Evolutionary conservation across 2,113 vertebrate genomes (phyloP).

Genomic region (Datnioides undecimradiatus): DNA sequence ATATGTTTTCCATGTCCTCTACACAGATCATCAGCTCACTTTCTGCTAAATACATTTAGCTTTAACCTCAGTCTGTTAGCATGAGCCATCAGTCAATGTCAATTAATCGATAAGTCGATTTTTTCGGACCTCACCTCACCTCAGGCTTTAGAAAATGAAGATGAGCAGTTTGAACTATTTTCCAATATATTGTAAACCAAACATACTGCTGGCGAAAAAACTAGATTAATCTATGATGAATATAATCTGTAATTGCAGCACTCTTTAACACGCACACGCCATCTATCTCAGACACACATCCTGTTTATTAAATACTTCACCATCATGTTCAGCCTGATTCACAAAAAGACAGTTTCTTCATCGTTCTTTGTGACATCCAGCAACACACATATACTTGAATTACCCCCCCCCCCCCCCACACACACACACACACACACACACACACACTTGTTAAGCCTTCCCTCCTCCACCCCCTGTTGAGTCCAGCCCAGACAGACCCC

Average conservation of each 20-base stretch:
- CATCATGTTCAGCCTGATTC: slow-evolving; percentile 27
- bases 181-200: background rate
- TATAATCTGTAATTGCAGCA: background rate
- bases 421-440: slow-evolving; percentile 12
- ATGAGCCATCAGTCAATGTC: too few species aligned
- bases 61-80: background rate
- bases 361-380: slow-evolving; percentile 24
- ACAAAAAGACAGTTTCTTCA: slow-evolving; percentile 19
- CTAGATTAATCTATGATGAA: too few species aligned
- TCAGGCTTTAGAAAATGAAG: too few species aligned
- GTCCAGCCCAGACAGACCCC: slow-evolving; percentile 56
- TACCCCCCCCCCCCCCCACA: too few species aligned
- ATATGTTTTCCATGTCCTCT: background rate
- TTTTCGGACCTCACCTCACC: background rate
- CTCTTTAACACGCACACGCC: background rate
- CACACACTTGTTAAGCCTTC: slow-evolving; percentile 59
- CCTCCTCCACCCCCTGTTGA: slow-evolving; percentile 56
- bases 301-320: background rate
- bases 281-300: background rate
- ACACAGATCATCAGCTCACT: background rate
- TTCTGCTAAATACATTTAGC: background rate
- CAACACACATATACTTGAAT: slow-evolving; percentile 24
- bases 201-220: background rate
- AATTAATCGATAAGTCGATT: background rate
- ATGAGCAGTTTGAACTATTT: background rate